Evolutionary conservation across 2,888 invertebrate species (phyloP), one percentile per base, ranked within the genome.

Genomic region (Lasius fuliginosus): DNA sequence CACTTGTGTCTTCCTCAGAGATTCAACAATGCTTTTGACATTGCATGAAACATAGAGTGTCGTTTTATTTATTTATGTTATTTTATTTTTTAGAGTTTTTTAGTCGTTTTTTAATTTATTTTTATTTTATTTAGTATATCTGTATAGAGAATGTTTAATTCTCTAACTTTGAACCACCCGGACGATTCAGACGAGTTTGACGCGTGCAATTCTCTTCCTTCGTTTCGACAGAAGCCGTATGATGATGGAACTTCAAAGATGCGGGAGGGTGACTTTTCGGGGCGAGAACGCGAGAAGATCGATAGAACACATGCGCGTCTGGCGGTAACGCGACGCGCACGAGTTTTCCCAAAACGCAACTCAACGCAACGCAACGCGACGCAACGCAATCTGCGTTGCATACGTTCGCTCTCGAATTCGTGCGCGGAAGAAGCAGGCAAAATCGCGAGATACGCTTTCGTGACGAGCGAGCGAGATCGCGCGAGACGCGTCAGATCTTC

Each of bases 271-370:
- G 86, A 84, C 81, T 65, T 84, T 74, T 85, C 73, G 76, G 73
- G 75, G 73, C 84, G 83, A 49, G 71, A 68, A 71, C 71, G 73
- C 84, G 83, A 49, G 71, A 68, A 71, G 92, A 94, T 94, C 94
- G 92, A 94, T 94, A 94, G 85, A 93, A 93, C 92, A 93, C 93
- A 93, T 94, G 94, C 94, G 94, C 94, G 73, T 83, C 86, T 92
- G 73, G 30, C 15, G 27, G 33, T 33, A 15, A 46, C 30, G 84
- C 84, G 85, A 69, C 36, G 79, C 73, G 86, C 87, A 87, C 87
- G 86, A 89, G 88, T 89, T 88, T 88, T 74, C 84, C 82, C 76
- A 79, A 81, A 79, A 86, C 74, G 84, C 68, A 53, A 65, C 81
- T 83, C 84, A 85, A 79, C 69, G 85, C 73, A 87, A 83, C 23